These are phyloP conservation scores for Sinocyclocheilus anophthalmus DNA, from an alignment of 2,113 vertebrate genomes.

Conservation along the genomic window DNA sequence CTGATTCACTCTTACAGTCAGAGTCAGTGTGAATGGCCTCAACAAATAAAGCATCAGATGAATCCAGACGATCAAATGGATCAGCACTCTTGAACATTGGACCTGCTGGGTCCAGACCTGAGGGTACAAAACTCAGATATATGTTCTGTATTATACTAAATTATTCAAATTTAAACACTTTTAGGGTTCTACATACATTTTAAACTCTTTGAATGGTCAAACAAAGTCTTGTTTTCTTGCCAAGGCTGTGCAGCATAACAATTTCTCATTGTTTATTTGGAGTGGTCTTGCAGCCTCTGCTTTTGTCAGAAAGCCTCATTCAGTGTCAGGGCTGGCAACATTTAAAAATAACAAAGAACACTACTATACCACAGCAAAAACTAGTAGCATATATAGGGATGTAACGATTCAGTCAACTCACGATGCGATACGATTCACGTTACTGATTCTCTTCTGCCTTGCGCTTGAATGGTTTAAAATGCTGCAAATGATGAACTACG, in stretches of 20 bases:
- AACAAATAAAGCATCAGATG: conserved; percentile 89
- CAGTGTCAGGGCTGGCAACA: conserved; percentile 9
- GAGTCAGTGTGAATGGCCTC: conserved; percentile 94
- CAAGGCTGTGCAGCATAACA: background rate
- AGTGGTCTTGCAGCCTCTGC: background rate
- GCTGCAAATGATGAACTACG: too few species aligned
- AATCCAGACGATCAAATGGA: conserved; percentile 84
- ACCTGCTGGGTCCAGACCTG: conserved; percentile 91
- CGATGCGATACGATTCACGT: too few species aligned
- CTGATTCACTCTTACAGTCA: conserved; percentile 82
- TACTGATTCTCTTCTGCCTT: too few species aligned
- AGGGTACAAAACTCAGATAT: background rate
- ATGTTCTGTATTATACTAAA: background rate
- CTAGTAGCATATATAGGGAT: too few species aligned
- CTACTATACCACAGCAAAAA: too few species aligned
- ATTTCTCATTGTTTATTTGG: conserved; percentile 49
- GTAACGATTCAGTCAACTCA: too few species aligned
- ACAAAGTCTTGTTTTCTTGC: background rate
- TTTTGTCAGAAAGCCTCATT: conserved; percentile 49
- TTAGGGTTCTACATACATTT: background rate
- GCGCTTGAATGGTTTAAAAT: too few species aligned
- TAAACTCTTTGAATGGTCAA: background rate
- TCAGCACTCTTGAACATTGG: conserved; percentile 87
- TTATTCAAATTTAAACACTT: background rate
- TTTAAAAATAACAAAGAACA: too few species aligned